phyloP scores from a whole-genome alignment of 2,113 vertebrate genomes.

The Dascyllus trimaculatus region DNA sequence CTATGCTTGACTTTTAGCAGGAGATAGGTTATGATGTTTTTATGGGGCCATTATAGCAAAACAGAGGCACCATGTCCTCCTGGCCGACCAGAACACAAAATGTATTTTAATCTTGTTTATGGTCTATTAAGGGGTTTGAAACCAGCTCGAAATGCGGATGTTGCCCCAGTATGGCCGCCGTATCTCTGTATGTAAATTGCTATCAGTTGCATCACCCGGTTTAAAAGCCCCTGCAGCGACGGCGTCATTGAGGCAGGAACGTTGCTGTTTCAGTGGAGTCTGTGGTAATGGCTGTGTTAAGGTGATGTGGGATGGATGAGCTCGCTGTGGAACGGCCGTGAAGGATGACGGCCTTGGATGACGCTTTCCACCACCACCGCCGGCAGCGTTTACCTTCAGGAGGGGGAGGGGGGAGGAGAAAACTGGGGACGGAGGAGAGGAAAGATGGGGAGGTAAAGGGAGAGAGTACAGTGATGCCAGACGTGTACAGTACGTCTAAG shows the following conservation, averaged over 20 bases:
- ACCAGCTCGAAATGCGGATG: slow-evolving; percentile 36
- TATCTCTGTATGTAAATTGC: slow-evolving; percentile 65
- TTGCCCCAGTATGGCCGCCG: slow-evolving; percentile 13
- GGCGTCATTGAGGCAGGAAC: slow-evolving; percentile 19
- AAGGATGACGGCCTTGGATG: slow-evolving; percentile 42
- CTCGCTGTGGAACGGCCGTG: not conserved
- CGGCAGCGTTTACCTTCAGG: slow-evolving; percentile 53
- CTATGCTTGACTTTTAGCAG: not conserved
- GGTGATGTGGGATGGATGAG: slow-evolving; percentile 43
- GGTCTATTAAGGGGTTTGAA: slow-evolving; percentile 26
- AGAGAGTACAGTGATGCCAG: not conserved
- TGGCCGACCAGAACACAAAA: slow-evolving; percentile 32
- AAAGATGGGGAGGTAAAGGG: not conserved
- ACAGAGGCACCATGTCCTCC: slow-evolving; percentile 21
- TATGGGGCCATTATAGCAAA: slow-evolving; percentile 14
- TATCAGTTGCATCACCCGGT: slow-evolving; percentile 62
- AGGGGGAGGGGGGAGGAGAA: slow-evolving; percentile 5
- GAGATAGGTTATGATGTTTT: not conserved
- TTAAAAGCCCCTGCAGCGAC: slow-evolving; percentile 44
- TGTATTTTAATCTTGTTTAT: slow-evolving; percentile 44
- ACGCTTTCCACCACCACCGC: slow-evolving; percentile 20
- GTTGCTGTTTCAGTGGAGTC: slow-evolving; percentile 19
- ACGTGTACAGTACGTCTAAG: slow-evolving; percentile 21
- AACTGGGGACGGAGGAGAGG: slow-evolving; percentile 14
- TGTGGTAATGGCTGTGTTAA: slow-evolving; percentile 64